A percentile compares a stretch with the other conserved stretches of the same genome.
Evolutionary conservation across 2,797 vertebrate species (phyloP).

Genomic region (Halcyon badia): DNA sequence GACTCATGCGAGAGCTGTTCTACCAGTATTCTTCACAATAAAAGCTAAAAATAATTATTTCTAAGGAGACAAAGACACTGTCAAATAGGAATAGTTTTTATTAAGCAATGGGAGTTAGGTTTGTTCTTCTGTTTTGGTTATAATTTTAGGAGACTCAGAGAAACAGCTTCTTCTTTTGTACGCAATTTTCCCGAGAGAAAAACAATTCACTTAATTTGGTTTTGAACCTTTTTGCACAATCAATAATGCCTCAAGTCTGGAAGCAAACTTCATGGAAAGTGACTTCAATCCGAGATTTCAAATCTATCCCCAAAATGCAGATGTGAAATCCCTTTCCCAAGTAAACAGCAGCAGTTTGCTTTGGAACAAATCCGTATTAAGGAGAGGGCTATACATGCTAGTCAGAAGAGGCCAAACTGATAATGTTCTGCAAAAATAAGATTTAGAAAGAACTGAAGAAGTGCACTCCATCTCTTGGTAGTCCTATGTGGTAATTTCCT

Average conservation of each 20-base stretch:
- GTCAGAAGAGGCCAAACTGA: background rate
- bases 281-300: background rate
- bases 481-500: background rate
- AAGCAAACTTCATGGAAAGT: background rate
- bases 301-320: background rate
- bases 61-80: background rate
- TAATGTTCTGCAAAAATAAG: background rate
- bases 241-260: background rate
- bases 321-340: background rate
- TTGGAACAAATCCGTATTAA: background rate
- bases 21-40: background rate
- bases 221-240: background rate
- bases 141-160: background rate
- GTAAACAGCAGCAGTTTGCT: background rate
- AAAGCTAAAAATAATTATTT: conserved; percentile 13
- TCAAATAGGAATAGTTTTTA: background rate
- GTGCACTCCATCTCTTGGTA: background rate
- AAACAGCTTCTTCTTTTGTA: background rate
- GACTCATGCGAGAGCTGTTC: background rate
- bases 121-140: background rate
- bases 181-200: background rate
- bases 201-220: background rate
- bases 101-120: background rate
- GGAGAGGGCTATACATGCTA: background rate
- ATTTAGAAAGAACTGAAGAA: background rate